Percentiles rank a stretch among this genome's conserved stretches.
Conservation (phyloP, 2,113 vertebrate genomes). For the Ellobius talpinus region DNA sequence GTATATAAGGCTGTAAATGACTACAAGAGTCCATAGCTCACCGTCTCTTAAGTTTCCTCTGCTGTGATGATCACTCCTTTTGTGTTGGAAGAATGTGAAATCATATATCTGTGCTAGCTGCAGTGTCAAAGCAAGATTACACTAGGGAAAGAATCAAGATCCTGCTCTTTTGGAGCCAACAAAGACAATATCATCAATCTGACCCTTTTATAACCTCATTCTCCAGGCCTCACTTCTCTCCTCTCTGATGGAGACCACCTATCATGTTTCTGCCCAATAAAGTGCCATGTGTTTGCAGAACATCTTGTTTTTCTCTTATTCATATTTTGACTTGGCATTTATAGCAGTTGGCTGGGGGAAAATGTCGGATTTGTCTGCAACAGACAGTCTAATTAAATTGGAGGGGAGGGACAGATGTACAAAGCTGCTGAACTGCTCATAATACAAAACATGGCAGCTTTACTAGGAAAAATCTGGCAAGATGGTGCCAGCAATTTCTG, state of each 20-base stretch:
- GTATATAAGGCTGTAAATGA: not conserved
- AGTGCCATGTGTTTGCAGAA: conserved; percentile 81
- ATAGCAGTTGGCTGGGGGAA: conserved; percentile 71
- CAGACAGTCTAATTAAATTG: conserved; percentile 84
- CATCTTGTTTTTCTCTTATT: conserved; percentile 83
- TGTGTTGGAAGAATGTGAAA: conserved; percentile 41
- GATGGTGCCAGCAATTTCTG: conserved; percentile 75
- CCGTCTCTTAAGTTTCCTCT: conserved; percentile 21
- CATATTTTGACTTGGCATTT: conserved; percentile 84
- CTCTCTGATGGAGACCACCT: conserved; percentile 33
- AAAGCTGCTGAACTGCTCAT: conserved; percentile 74
- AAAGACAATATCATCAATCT: conserved; percentile 66
- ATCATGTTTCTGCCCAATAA: conserved; percentile 47
- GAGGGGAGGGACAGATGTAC: conserved; percentile 78
- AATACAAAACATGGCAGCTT: conserved; percentile 81
- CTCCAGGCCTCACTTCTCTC: conserved; percentile 12
- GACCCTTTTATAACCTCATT: conserved; percentile 53
- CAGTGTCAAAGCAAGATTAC: conserved; percentile 64
- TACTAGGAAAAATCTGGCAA: conserved; percentile 75
- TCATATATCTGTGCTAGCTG: conserved; percentile 70
- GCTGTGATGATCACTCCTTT: conserved; percentile 47
- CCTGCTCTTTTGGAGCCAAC: conserved; percentile 36
- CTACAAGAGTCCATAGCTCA: not conserved
- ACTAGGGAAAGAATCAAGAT: conserved; percentile 38
- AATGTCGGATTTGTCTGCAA: conserved; percentile 80